Conservation (phyloP, 2,888 invertebrate species). For the Timandra comae region DNA sequence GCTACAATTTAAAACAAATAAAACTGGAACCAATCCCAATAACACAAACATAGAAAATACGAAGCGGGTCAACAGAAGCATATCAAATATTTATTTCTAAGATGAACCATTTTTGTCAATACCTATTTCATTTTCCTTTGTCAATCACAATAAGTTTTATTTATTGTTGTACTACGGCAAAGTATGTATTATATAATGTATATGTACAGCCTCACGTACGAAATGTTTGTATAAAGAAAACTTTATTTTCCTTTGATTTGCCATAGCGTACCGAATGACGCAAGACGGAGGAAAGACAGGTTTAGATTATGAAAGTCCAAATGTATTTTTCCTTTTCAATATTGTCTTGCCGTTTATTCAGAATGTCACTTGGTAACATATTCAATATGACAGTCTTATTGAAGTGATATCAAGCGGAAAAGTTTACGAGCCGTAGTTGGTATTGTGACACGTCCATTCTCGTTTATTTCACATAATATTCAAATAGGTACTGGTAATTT, state of each 20-base stretch:
- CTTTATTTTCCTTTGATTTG: no score
- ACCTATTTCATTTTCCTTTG: background rate
- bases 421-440: constrained; percentile 27
- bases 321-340: constrained; percentile 34
- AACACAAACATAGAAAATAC: no score
- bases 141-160: constrained; percentile 2
- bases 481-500: no score
- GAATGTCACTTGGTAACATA: constrained; percentile 40
- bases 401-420: constrained; percentile 36
- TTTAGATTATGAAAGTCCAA: constrained; percentile 12
- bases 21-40: no score
- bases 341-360: constrained; percentile 31
- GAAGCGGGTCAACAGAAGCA: no score
- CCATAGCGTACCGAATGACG: background rate
- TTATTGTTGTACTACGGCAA: background rate
- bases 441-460: no score
- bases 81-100: no score
- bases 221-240: no score
- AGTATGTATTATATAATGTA: background rate
- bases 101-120: no score
- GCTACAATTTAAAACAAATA: no score
- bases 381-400: constrained; percentile 48
- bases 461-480: no score
- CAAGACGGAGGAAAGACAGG: constrained; percentile 8
- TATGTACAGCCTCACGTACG: background rate